These are phyloP conservation scores for Barnardius zonarius DNA, from an alignment of 2,113 vertebrate genomes.

Conservation along the genomic window DNA sequence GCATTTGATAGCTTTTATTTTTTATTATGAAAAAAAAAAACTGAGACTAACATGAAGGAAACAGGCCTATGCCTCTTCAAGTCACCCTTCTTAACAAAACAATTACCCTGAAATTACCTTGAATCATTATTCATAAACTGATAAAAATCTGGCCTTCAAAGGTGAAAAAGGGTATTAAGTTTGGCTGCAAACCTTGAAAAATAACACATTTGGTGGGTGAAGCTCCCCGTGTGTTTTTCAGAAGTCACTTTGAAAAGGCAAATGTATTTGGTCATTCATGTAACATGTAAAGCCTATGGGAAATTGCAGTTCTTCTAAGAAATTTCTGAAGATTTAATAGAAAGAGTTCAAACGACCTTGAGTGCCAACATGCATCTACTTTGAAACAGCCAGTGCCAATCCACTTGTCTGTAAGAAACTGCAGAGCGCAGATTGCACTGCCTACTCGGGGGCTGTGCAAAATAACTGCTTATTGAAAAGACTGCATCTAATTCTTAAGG, in stretches of 20 bases:
- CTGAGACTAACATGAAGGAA: not conserved
- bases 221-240: not conserved
- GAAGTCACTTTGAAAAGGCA: not conserved
- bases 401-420: not conserved
- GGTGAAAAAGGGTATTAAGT: not conserved
- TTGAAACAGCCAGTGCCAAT: not conserved
- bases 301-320: not conserved
- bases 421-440: not conserved
- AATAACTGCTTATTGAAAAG: not conserved
- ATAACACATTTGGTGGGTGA: not conserved
- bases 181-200: not conserved
- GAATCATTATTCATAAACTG: not conserved
- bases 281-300: not conserved
- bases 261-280: not conserved
- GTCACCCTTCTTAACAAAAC: not conserved
- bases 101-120: not conserved
- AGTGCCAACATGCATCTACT: not conserved
- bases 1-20: not conserved
- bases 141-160: not conserved
- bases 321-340: not conserved
- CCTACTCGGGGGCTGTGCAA: fast-evolving
- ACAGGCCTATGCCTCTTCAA: not conserved
- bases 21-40: not conserved
- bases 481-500: not conserved
- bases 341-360: not conserved